Base-by-base conservation (phyloP, 2,888 invertebrate species). In the Drosophila prolongata region DNA sequence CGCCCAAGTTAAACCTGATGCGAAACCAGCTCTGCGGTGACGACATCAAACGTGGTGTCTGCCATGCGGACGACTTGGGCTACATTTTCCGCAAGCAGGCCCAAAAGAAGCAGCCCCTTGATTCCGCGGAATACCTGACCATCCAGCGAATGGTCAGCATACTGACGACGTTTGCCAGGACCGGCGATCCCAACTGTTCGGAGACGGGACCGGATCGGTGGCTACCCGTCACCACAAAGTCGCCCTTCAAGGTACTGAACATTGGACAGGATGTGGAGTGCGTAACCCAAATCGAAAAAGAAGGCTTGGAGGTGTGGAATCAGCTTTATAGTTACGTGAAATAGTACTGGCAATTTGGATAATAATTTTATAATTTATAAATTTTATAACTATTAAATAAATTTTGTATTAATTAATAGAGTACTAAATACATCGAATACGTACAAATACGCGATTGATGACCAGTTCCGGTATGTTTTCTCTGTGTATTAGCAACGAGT, bases 21-120 rank as follows among this genome's bases (percentile, higher is more conserved):
- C 85, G 91, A 1, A 81, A 77, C 10, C 66, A 72, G 1, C 77
- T 83, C n/a, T 90, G 90, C 59, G 92, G 91, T 0, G 49, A 76
- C 6, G 87, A 89, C 14, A 79, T 88, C 6, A 77, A 78, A 9
- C 76, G 81, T 3, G 92, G 92, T 0, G 90, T 89, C 3, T 90
- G 90, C 5, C 92, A 92, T 77, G 92, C 85, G 19, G 92, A 92
- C 77, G 92, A 92, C 58, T 44, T 92, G 40, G 86, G 87, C 1
- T 92, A 92, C 43, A 66, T 92, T 0, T 92, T 91, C 52, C 89
- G 87, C 16, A 85, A 87, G 54, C 55, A 53, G 14, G 56, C 71
- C 3, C 77, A 87, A 0, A 69, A 72, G 43, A 85, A 81, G 56
- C 56, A 88, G 4, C 54, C 75, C 0, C 34, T 55, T 1, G 72